A percentile compares a stretch with the other conserved stretches of the same genome.
These are phyloP conservation scores for Arothron firmamentum DNA, from an alignment of 2,113 vertebrate species.

Conservation along the genomic window DNA sequence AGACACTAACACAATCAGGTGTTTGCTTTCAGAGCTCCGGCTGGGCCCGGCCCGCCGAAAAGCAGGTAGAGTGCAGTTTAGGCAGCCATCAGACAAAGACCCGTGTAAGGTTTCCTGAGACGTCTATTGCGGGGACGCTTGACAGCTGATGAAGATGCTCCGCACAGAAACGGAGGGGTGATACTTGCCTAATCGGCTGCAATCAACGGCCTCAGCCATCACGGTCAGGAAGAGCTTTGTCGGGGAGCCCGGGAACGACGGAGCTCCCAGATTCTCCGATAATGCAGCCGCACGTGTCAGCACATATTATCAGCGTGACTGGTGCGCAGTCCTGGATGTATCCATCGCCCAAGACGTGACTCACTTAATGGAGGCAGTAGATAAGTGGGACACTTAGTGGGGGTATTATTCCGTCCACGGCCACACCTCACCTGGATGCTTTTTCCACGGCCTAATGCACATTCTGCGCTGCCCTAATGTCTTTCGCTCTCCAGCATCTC, in stretches of 20 bases:
- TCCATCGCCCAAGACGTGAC: conserved; percentile 25
- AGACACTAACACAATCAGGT: conserved; percentile 76
- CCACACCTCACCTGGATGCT: conserved; percentile 34
- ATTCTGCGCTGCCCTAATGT: conserved; percentile 42
- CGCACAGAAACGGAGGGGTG: conserved; percentile 46
- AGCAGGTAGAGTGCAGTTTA: conserved; percentile 67
- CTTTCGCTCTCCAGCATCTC: conserved; percentile 26
- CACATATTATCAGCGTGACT: conserved; percentile 34
- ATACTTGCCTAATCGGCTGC: conserved; percentile 60
- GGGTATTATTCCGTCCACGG: conserved; percentile 33
- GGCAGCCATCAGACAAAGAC: conserved; percentile 57
- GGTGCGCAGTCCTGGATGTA: conserved; percentile 33
- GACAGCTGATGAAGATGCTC: conserved; percentile 57
- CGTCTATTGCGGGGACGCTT: conserved; percentile 40
- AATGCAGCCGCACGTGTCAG: conserved; percentile 21
- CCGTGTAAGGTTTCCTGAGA: conserved; percentile 55
- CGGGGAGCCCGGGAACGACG: conserved; percentile 23
- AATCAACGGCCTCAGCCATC: conserved; percentile 47
- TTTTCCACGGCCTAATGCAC: conserved; percentile 55
- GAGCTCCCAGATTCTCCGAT: conserved; percentile 20
- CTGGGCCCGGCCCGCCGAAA: conserved; percentile 59
- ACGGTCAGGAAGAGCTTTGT: conserved; percentile 37
- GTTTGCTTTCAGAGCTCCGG: conserved; percentile 72
- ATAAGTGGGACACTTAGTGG: conserved; percentile 50
- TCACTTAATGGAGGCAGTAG: conserved; percentile 50